Percentiles rank a stretch among this genome's conserved stretches.
Evolutionary conservation across 2,888 invertebrate species (phyloP).

Genomic region (Arrhopalites spinosus): DNA sequence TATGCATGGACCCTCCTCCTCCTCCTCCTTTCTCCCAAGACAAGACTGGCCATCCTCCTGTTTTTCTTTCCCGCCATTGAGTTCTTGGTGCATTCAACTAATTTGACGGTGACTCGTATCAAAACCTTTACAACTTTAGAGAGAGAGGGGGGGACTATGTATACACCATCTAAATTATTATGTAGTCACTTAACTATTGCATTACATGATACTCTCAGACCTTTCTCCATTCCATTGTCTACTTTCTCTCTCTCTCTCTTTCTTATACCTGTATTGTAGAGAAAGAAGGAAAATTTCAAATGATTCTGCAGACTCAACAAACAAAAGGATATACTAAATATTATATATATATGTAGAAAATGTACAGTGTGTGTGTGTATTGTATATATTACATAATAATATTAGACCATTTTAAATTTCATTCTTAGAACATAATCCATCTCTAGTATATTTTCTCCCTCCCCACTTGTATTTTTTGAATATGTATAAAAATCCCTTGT

Average conservation of each 20-base stretch:
- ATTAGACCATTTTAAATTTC: neutral
- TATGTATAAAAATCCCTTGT: no score
- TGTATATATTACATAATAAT: neutral
- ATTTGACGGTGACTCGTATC: conserved; percentile 5
- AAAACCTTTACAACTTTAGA: neutral
- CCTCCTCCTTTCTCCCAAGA: neutral
- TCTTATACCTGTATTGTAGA: no score
- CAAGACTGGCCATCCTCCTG: neutral
- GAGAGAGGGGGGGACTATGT: neutral
- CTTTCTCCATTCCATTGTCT: no score
- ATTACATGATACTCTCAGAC: neutral
- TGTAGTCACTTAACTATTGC: neutral
- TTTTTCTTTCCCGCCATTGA: neutral
- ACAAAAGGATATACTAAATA: neutral
- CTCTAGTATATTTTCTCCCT: neutral
- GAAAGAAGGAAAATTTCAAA: neutral
- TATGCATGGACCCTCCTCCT: conserved; percentile 3
- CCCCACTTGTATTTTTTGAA: no score
- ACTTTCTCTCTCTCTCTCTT: neutral
- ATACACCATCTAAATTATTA: neutral
- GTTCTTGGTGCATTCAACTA: conserved; percentile 10
- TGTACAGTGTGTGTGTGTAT: neutral
- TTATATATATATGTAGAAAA: neutral
- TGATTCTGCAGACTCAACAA: neutral
- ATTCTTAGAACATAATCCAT: neutral